These are phyloP conservation scores for Lepas anatifera DNA, from an alignment of 2,888 invertebrate genomes.

Conservation along the genomic window DNA sequence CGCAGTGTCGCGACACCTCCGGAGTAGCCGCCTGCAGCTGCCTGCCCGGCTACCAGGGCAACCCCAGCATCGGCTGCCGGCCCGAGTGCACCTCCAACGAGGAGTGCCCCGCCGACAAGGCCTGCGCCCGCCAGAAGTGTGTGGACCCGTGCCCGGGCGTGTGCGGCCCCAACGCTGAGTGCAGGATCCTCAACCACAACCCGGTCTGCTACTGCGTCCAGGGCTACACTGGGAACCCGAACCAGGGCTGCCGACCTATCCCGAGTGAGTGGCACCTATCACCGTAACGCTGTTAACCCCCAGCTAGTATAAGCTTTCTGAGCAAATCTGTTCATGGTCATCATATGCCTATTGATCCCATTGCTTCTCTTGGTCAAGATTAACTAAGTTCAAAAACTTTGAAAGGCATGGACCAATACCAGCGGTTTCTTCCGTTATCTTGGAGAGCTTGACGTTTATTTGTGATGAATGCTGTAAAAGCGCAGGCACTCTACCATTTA, in stretches of 20 bases:
- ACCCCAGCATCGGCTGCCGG: constrained; percentile 43
- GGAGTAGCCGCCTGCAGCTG: constrained; percentile 53
- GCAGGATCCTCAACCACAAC: constrained; percentile 26
- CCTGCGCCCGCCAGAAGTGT: constrained; percentile 57
- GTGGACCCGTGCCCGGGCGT: constrained; percentile 47
- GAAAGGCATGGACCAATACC: too few species aligned
- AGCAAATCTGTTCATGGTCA: too few species aligned
- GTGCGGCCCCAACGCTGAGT: constrained; percentile 37
- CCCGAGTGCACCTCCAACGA: constrained; percentile 72
- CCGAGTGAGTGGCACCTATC: constrained; percentile 16
- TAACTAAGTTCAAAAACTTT: too few species aligned
- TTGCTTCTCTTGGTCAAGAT: too few species aligned
- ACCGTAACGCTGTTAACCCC: too few species aligned
- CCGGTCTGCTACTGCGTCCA: constrained; percentile 77
- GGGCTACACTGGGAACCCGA: constrained; percentile 61
- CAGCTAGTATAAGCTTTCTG: too few species aligned
- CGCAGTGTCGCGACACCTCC: constrained; percentile 35
- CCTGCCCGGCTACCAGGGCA: constrained; percentile 46
- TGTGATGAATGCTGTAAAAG: too few species aligned
- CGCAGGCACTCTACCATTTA: too few species aligned
- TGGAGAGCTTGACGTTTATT: too few species aligned
- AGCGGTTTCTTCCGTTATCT: too few species aligned
- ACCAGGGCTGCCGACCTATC: constrained; percentile 48
- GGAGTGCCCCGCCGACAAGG: constrained; percentile 61
- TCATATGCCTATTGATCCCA: too few species aligned